These are phyloP conservation scores for Misgurnus mizolepis DNA, from an alignment of 2,113 vertebrate genomes.

Conservation along the genomic window DNA sequence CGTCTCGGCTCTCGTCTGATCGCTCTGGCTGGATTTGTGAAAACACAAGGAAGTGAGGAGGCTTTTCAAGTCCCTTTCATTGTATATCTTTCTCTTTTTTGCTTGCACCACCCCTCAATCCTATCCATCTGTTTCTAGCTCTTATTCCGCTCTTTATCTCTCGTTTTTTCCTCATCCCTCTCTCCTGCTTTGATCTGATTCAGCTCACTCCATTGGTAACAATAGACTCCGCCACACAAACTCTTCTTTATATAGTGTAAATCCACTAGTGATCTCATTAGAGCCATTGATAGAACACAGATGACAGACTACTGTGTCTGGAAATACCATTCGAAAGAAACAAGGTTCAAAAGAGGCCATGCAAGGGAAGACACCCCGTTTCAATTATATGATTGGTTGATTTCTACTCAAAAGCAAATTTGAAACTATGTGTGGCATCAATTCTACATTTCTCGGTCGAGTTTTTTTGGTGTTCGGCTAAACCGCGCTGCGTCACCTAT, in stretches of 20 bases:
- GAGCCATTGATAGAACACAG: conserved; percentile 43
- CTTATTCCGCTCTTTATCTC: conserved; percentile 27
- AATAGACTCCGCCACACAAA: conserved; percentile 36
- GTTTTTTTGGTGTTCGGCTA: conserved; percentile 4
- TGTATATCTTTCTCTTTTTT: conserved; percentile 29
- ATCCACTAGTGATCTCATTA: conserved; percentile 51
- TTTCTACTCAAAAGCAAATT: conserved; percentile 27
- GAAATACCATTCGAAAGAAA: conserved; percentile 38
- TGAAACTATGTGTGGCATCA: conserved; percentile 6
- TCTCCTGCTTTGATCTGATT: conserved; percentile 14
- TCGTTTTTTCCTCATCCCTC: not conserved
- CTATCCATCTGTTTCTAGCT: conserved; percentile 27
- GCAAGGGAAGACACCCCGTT: conserved; percentile 32
- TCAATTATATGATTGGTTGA: conserved; percentile 41
- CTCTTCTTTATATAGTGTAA: conserved; percentile 42
- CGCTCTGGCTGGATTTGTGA: conserved; percentile 21
- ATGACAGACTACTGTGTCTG: conserved; percentile 44
- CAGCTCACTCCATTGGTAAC: conserved; percentile 20
- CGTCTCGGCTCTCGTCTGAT: conserved; percentile 58
- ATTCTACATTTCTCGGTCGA: not conserved
- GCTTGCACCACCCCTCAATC: conserved; percentile 20
- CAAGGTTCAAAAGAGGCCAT: conserved; percentile 15
- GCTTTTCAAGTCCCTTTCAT: conserved; percentile 18
- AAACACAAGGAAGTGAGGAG: conserved; percentile 10
- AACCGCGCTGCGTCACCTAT: not conserved